Evolutionary conservation across 53 echinoderm and acorn worm species (phyloP).

Genomic region (Hippasteria phrygiana): DNA sequence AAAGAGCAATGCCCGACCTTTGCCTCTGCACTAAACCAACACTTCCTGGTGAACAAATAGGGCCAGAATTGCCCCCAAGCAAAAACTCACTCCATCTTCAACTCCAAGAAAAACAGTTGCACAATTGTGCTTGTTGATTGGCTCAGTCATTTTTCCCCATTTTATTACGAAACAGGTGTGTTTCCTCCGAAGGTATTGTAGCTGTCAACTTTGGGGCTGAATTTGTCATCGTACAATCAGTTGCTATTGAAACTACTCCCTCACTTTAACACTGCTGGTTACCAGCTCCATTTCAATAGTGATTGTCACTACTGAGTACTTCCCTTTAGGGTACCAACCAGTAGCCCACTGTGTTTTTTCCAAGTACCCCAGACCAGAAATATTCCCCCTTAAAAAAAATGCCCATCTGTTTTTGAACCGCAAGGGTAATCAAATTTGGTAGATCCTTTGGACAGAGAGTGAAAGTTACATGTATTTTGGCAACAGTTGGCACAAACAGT

Average conservation of each 20-base stretch:
- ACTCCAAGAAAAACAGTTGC: conserved; percentile 49
- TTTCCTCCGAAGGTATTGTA: conserved; percentile 22
- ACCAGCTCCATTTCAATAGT: conserved; percentile 20
- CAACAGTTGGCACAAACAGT: conserved; percentile 10
- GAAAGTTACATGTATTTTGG: neutral
- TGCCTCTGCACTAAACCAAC: conserved; percentile 32
- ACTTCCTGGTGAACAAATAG: conserved; percentile 43
- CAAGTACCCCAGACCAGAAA: conserved; percentile 1
- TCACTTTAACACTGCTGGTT: conserved; percentile 23
- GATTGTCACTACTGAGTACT: neutral
- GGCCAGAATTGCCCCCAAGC: conserved; percentile 11
- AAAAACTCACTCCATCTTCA: neutral
- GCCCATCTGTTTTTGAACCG: conserved; percentile 49
- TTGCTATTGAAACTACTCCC: no score
- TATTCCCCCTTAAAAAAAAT: neutral
- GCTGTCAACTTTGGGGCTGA: conserved; percentile 14
- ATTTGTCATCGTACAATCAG: conserved; percentile 43
- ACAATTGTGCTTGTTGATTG: conserved; percentile 17
- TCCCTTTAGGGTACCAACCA: neutral
- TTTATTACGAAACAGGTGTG: conserved; percentile 34
- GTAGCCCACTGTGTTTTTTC: neutral
- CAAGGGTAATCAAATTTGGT: conserved; percentile 32
- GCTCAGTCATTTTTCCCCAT: neutral
- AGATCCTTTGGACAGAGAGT: neutral
- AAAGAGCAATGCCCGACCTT: conserved; percentile 22